A percentile compares a stretch with the other conserved stretches of the same genome.
These are phyloP conservation scores for Actenoides hombroni DNA, from an alignment of 2,113 vertebrate species.

Conservation along the genomic window DNA sequence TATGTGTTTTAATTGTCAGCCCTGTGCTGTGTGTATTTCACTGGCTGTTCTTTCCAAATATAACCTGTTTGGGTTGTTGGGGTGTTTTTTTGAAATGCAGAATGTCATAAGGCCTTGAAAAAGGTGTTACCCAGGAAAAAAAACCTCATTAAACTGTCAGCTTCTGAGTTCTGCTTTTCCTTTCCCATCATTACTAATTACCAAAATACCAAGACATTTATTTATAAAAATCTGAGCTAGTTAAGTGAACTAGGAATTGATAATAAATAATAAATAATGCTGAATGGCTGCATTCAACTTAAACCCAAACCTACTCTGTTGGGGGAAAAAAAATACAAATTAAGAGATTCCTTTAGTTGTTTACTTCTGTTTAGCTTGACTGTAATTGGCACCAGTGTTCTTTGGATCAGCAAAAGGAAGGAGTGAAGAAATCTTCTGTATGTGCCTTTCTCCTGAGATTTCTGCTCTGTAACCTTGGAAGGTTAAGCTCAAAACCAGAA, in stretches of 20 bases:
- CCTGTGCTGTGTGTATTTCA: neutral
- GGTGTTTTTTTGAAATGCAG: neutral
- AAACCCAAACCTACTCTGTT: neutral
- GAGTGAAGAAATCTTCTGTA: neutral
- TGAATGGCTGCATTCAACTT: neutral
- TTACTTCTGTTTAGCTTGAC: neutral
- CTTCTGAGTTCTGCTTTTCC: slow-evolving; percentile 24
- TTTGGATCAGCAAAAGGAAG: neutral
- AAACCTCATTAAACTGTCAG: slow-evolving; percentile 53
- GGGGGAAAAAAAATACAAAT: neutral
- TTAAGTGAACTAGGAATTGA: neutral
- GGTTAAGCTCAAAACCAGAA: neutral
- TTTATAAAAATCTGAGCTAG: slow-evolving; percentile 9
- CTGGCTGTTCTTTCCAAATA: slow-evolving; percentile 1
- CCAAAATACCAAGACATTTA: slow-evolving; percentile 19
- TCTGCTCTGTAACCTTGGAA: neutral
- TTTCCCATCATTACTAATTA: slow-evolving; percentile 54
- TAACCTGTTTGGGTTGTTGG: neutral
- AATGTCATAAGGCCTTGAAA: neutral
- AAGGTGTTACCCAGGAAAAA: neutral
- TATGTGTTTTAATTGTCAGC: slow-evolving; percentile 24
- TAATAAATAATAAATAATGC: slow-evolving; percentile 14
- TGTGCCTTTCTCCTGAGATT: neutral
- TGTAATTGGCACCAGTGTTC: neutral
- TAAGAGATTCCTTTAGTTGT: neutral